phyloP scores from a whole-genome alignment of 2,888 invertebrate species.

The Ametastegia equiseti region DNA sequence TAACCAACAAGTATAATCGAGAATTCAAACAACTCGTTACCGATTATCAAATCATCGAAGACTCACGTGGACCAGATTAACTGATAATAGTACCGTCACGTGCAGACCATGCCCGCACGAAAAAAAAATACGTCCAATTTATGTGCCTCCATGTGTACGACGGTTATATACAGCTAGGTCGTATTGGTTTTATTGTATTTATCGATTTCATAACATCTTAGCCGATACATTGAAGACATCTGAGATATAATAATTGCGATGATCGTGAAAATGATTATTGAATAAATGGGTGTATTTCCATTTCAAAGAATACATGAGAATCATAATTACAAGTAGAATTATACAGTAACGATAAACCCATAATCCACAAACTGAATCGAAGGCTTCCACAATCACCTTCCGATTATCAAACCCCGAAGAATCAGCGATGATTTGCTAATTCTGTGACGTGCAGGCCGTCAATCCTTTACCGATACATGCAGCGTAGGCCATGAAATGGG shows the following conservation, averaged over 20 bases:
- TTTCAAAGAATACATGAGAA: no score
- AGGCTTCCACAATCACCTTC: neutral
- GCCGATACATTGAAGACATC: no score
- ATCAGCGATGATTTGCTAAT: neutral
- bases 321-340: no score
- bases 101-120: neutral
- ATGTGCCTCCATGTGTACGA: no score
- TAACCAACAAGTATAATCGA: neutral
- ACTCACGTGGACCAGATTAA: neutral
- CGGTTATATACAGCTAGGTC: no score
- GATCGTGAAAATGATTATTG: no score
- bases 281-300: no score
- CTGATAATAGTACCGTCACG: neutral
- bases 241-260: no score
- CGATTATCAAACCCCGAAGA: neutral
- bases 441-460: conserved; percentile 5
- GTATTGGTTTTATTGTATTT: no score
- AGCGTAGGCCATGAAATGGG: conserved; percentile 86
- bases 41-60: neutral
- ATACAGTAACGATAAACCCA: no score
- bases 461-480: conserved; percentile 83
- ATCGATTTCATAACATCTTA: no score
- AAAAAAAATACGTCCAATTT: neutral
- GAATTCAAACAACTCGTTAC: neutral
- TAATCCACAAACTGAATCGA: no score